Evolutionary conservation across 2,888 invertebrate genomes (phyloP), one percentile per base, ranked within the genome.

Genomic region (Pollenia angustigena): DNA sequence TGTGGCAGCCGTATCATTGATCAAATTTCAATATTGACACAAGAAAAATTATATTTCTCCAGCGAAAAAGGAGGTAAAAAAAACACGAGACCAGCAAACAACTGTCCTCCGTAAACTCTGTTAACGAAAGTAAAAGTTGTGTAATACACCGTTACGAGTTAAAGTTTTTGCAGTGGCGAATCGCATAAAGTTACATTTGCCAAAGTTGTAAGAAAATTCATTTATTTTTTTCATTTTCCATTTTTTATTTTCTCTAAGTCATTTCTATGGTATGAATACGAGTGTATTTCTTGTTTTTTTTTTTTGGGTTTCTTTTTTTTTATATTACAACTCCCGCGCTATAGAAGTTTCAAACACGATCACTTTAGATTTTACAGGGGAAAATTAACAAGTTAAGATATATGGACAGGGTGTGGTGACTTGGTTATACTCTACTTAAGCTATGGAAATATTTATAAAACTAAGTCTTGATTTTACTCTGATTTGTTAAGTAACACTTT

Each of bases 91-190:
- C 58, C 71, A 62, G 44, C 46, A 11, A 23, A 18, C 18, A 44
- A 48, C 40, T 1, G 46, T 76, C 64, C 85, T 81, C 42, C 69
- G 74, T 48, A 18, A 79, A 62, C 40, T 52, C 66, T 44, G 18
- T 46, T 64, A 74, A 78, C 60, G 64, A 85, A 85, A 85, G 85
- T 85, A 85, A 81, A 81, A 81, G 85, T 85, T 85, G 72, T 76
- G 72, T 74, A 85, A 85, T 62, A 68, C 18, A 62, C 11, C 42
- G 52, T 44, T 72, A 69, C 66, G 40, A 62, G 40, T 16, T 14
- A 46, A 44, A 46, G 8, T 0, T 44, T 60, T 75, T 62, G 32
- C 23, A 11, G 50, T 69, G 54, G 72, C 74, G 16, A 75, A 75
- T 54, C 48, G 69, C 54, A 76, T 66, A 72, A 78, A 78, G 85